Evolutionary conservation across 2,113 vertebrate species (phyloP).

Genomic region (Marmota monax): DNA sequence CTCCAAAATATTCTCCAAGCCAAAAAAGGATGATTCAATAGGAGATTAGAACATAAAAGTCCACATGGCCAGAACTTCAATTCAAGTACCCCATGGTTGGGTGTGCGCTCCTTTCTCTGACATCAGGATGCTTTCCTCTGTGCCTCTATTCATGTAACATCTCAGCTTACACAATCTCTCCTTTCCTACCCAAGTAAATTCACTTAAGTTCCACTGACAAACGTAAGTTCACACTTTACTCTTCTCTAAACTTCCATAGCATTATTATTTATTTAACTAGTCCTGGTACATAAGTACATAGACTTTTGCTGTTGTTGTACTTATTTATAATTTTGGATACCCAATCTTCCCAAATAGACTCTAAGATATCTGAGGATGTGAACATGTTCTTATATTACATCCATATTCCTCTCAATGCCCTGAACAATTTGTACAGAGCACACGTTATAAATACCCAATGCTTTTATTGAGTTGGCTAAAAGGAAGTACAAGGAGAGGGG

Average conservation of each 20-base stretch:
- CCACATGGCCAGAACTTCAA: neutral
- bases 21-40: neutral
- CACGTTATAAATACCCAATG: neutral
- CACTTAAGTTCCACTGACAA: neutral
- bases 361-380: neutral
- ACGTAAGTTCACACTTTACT: neutral
- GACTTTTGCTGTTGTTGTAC: neutral
- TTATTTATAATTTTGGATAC: conserved; percentile 8
- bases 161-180: neutral
- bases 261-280: conserved; percentile 11
- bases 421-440: neutral
- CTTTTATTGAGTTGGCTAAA: conserved; percentile 31
- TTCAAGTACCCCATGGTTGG: neutral
- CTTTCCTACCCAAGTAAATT: neutral
- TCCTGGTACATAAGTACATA: neutral
- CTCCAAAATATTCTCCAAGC: conserved; percentile 24
- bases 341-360: conserved; percentile 14
- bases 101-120: neutral
- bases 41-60: neutral
- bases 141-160: neutral
- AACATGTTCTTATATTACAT: neutral
- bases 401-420: neutral
- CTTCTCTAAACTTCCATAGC: neutral
- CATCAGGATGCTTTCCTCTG: neutral
- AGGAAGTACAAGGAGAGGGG: neutral